Evolutionary conservation across 2,888 invertebrate species (phyloP).

Genomic region (Plebejus anna): DNA sequence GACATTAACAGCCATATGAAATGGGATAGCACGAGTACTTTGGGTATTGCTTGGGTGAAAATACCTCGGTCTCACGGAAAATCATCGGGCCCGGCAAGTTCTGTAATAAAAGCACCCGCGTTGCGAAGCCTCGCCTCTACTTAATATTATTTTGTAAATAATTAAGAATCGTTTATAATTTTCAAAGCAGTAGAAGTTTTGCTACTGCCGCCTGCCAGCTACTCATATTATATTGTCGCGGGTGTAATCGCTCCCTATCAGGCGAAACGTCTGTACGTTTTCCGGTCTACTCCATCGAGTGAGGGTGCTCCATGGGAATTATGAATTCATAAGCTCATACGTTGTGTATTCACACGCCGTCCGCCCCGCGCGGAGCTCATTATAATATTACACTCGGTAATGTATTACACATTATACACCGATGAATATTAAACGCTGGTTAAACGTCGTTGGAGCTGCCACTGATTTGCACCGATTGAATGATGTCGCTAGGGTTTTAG

Average conservation of each 20-base stretch:
- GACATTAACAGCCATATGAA: neutral
- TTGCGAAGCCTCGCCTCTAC: too few species aligned
- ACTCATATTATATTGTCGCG: neutral
- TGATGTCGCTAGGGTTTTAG: neutral
- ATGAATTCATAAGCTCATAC: neutral
- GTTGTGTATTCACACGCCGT: neutral
- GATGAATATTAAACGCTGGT: constrained; percentile 8
- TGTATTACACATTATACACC: neutral
- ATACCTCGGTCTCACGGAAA: neutral
- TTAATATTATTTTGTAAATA: too few species aligned
- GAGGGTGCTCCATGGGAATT: constrained; percentile 12
- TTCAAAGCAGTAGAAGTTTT: neutral
- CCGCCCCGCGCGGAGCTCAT: neutral
- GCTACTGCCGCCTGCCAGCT: neutral
- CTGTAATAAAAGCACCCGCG: too few species aligned
- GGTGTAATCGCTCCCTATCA: neutral
- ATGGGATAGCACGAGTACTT: neutral
- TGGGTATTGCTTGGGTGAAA: neutral
- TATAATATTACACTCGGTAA: constrained; percentile 9
- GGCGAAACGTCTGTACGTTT: neutral
- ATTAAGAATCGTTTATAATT: too few species aligned
- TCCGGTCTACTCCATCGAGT: neutral
- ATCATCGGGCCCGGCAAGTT: too few species aligned
- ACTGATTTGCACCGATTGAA: neutral
- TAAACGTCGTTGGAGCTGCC: neutral